Evolutionary conservation across 2,888 invertebrate genomes (phyloP).

Genomic region (Campoplex capitator): DNA sequence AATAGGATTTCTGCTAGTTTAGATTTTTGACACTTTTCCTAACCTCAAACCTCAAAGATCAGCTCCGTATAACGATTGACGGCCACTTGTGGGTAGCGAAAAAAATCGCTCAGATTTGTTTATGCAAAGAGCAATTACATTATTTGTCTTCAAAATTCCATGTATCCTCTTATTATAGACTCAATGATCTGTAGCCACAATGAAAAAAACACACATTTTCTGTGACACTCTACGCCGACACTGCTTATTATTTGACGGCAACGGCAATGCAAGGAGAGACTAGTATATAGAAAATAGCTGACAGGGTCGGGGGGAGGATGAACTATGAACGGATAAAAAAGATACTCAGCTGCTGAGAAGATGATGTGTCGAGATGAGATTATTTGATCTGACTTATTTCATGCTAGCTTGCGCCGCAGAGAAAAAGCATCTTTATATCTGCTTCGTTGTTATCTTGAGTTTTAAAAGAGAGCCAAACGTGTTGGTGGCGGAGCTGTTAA

Average conservation of each 20-base stretch:
- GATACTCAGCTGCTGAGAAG: too few relatives aligned
- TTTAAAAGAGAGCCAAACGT: too few relatives aligned
- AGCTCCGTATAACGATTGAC: not conserved
- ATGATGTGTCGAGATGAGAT: too few relatives aligned
- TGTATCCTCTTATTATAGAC: not conserved
- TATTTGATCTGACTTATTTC: too few relatives aligned
- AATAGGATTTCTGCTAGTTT: not conserved
- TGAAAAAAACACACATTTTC: not conserved
- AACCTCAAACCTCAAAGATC: slow-evolving; percentile 61
- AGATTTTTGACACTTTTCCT: slow-evolving; percentile 39
- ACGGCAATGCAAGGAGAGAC: too few relatives aligned
- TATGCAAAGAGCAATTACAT: not conserved
- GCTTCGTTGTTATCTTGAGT: too few relatives aligned
- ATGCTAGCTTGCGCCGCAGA: too few relatives aligned
- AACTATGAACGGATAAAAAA: too few relatives aligned
- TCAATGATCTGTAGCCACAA: not conserved
- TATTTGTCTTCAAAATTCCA: not conserved
- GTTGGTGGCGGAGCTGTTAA: too few relatives aligned
- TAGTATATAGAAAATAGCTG: not conserved
- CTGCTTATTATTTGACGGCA: not conserved
- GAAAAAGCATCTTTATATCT: too few relatives aligned
- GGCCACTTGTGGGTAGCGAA: not conserved
- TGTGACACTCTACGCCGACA: not conserved
- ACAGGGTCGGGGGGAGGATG: too few relatives aligned
- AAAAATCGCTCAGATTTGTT: not conserved